phyloP scores from a whole-genome alignment of 2,113 vertebrate genomes.

The Erinaceus europaeus region DNA sequence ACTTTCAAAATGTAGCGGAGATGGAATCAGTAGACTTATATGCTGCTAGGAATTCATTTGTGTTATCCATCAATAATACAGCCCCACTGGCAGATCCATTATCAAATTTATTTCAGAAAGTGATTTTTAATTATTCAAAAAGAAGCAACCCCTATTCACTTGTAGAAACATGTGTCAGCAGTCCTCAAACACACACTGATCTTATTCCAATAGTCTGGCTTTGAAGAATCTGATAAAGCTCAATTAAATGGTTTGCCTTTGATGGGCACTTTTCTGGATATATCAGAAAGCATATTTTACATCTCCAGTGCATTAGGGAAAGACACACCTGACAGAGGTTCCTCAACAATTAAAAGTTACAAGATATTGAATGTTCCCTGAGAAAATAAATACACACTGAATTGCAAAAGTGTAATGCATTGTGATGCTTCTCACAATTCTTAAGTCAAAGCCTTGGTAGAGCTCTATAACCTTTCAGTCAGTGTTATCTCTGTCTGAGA shows the following conservation, averaged over 20 bases:
- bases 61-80: slow-evolving; percentile 55
- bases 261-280: slow-evolving; percentile 43
- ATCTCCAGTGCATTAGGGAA: slow-evolving; percentile 56
- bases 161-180: slow-evolving; percentile 54
- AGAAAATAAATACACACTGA: background rate
- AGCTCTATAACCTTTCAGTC: background rate
- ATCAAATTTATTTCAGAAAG: slow-evolving; percentile 68
- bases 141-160: slow-evolving; percentile 62
- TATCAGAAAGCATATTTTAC: slow-evolving; percentile 42
- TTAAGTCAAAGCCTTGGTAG: background rate
- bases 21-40: slow-evolving; percentile 52
- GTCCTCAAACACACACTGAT: slow-evolving; percentile 40
- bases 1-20: slow-evolving; percentile 18
- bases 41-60: slow-evolving; percentile 52
- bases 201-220: slow-evolving; percentile 22
- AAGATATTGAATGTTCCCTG: slow-evolving; percentile 5
- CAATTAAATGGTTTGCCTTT: slow-evolving; percentile 44
- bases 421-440: too few species aligned
- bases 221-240: slow-evolving; percentile 54
- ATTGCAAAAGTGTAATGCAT: background rate
- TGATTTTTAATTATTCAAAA: slow-evolving; percentile 57
- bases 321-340: slow-evolving; percentile 34
- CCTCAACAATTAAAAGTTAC: slow-evolving; percentile 51
- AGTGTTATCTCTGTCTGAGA: background rate
- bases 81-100: slow-evolving; percentile 40